These are phyloP conservation scores for Archegozetes longisetosus DNA, from an alignment of 1,140 invertebrate species.

Conservation along the genomic window DNA sequence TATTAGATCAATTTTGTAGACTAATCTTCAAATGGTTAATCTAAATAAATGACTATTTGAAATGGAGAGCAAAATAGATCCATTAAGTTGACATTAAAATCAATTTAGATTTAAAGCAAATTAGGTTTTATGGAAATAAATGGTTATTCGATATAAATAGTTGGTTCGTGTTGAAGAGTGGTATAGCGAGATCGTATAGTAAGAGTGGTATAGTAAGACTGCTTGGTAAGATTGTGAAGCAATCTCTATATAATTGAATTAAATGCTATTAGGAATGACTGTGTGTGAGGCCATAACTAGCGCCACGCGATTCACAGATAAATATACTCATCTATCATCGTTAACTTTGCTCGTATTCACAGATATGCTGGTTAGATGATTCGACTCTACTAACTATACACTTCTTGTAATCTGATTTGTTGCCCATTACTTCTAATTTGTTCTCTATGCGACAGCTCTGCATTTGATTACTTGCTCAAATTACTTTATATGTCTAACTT, in stretches of 20 bases:
- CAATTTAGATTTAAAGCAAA: not conserved
- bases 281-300: not conserved
- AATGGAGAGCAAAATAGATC: too few species aligned
- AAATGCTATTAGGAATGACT: not conserved
- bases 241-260: not conserved
- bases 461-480: constrained; percentile 1
- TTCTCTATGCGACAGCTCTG: not conserved
- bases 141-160: too few species aligned
- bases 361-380: too few species aligned
- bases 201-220: not conserved
- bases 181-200: not conserved
- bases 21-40: too few species aligned
- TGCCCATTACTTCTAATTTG: too few species aligned
- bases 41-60: too few species aligned
- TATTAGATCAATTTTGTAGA: too few species aligned
- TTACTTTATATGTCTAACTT: not conserved
- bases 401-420: too few species aligned
- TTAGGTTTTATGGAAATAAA: not conserved
- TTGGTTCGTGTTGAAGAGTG: too few species aligned
- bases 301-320: not conserved
- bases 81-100: too few species aligned
- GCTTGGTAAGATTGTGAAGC: not conserved
- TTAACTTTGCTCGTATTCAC: too few species aligned
- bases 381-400: not conserved
- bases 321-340: not conserved